Evolutionary conservation across 1,140 invertebrate genomes (phyloP), one percentile per base, ranked within the genome.

Genomic region (Leptopilina boulardi): DNA sequence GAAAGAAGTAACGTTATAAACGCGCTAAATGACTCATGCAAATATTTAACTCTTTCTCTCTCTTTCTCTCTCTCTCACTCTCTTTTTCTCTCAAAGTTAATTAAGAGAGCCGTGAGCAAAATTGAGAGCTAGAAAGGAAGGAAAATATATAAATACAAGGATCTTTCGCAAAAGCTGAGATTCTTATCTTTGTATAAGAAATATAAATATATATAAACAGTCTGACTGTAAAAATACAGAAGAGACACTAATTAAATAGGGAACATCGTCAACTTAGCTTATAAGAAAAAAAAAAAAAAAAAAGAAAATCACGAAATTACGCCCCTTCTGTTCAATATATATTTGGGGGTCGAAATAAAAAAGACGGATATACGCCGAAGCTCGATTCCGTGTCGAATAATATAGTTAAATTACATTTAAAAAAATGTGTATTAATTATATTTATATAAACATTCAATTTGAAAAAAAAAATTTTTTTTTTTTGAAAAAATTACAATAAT

Each of bases 251-350:
- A 82, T 80, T 79, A 78, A 76, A 82, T 82, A 82, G 79, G 78
- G 76, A 82, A 71, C 73, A 59, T 82, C 74, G 71, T 82, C 74
- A 70, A 80, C 51, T n/a, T 82, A 78, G 74, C 73, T 66, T 23
- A n/a, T 66, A 66, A 66, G 59, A 66, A 30, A 76, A 72, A 80
- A 83, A 78, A 38, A 54, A 54, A 51, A 54, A 77, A 71, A 80
- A 83, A 78, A n/a, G n/a, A n/a, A n/a, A n/a, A n/a, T n/a, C 77
- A 77, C 76, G 77, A 80, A 77, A 77, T 80, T 38, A 9, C n/a
- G n/a, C n/a, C 34, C 83, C 77, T 59, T 83, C 80, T 84, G 85
- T 88, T 87, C 84, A 87, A 87, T 87, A 86, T n/a, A n/a, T n/a
- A n/a, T n/a, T 84, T 87, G 84, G 82, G n/a, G n/a, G n/a, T n/a